A percentile compares a stretch with the other conserved stretches of the same genome.
Evolutionary conservation across 2,888 invertebrate genomes (phyloP).

Genomic region (Lithosia quadra): DNA sequence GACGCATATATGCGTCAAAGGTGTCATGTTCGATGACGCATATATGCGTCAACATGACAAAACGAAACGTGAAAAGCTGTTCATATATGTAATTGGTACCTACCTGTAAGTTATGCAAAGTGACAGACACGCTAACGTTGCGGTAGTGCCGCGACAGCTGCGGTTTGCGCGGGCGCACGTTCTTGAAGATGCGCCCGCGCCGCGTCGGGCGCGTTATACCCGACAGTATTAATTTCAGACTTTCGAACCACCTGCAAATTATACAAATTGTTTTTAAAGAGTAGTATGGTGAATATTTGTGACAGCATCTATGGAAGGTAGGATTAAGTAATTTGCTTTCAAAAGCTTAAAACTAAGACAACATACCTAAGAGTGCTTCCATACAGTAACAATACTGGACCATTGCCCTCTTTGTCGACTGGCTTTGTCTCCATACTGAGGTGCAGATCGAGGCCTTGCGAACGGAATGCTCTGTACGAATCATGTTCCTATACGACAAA

Average conservation of each 20-base stretch:
- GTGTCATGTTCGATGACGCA: too few relatives aligned
- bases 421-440: slow-evolving; percentile 81
- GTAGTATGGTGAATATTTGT: too few relatives aligned
- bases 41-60: too few relatives aligned
- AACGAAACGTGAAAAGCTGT: too few relatives aligned
- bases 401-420: slow-evolving; percentile 86
- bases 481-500: slow-evolving; percentile 91
- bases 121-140: slow-evolving; percentile 94
- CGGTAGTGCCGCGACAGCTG: slow-evolving; percentile 97
- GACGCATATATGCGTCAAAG: too few relatives aligned
- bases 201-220: slow-evolving; percentile 97
- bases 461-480: slow-evolving; percentile 97
- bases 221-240: slow-evolving; percentile 96
- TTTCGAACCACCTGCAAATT: slow-evolving; percentile 94
- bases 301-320: too few relatives aligned
- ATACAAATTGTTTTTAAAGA: not conserved
- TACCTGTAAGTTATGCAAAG: slow-evolving; percentile 93
- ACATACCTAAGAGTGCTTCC: slow-evolving; percentile 94
- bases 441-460: slow-evolving; percentile 80
- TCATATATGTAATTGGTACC: not conserved
- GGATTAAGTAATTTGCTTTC: too few relatives aligned
- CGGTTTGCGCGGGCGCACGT: slow-evolving; percentile 93
- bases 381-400: slow-evolving; percentile 93
- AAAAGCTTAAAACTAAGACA: not conserved
- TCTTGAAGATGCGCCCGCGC: slow-evolving; percentile 95